Conservation (phyloP, 2,888 invertebrate genomes). For the Arenicola marina region DNA sequence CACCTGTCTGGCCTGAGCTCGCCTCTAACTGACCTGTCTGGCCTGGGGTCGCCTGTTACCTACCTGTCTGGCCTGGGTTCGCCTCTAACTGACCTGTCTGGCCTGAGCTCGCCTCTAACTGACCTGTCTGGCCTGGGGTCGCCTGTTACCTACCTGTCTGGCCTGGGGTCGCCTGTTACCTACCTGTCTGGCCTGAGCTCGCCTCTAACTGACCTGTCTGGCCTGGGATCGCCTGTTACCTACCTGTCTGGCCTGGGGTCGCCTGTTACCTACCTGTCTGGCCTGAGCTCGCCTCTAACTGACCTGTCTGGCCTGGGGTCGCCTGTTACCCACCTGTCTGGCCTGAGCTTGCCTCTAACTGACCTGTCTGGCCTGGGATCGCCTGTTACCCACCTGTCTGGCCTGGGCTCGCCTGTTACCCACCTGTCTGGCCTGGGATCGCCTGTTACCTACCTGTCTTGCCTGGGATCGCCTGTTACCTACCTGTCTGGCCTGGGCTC, state of each 20-base stretch:
- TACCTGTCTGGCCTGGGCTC: too few relatives aligned
- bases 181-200: too few relatives aligned
- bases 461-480: constrained; percentile 62
- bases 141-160: constrained; percentile 14
- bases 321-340: constrained; percentile 14
- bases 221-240: constrained; percentile 62
- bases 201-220: constrained; percentile 15
- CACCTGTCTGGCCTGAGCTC: too few relatives aligned
- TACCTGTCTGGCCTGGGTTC: too few relatives aligned
- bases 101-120: constrained; percentile 11
- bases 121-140: too few relatives aligned
- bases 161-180: constrained; percentile 62
- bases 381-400: constrained; percentile 14
- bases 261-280: constrained; percentile 14
- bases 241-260: too few relatives aligned
- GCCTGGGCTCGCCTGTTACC: constrained; percentile 62
- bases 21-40: constrained; percentile 15
- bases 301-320: too few relatives aligned
- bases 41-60: constrained; percentile 62
- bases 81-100: constrained; percentile 15
- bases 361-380: too few relatives aligned
- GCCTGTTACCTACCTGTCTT: constrained; percentile 14
- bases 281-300: constrained; percentile 11
- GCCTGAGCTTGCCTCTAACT: constrained; percentile 10
- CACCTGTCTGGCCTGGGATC: too few relatives aligned